Conservation (phyloP, 1,140 invertebrate species). For the Polypedilum vanderplanki region DNA sequence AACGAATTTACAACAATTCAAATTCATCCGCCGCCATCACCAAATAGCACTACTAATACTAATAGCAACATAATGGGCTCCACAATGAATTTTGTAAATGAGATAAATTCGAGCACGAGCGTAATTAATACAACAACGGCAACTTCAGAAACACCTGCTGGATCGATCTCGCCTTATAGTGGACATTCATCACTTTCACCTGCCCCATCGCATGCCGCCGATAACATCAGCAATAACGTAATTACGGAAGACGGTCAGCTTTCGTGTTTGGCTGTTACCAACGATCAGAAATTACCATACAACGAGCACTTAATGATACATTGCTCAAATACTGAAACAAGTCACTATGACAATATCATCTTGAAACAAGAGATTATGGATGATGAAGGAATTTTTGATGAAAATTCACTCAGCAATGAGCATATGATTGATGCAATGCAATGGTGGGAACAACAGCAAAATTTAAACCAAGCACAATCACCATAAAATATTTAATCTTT, state of each 20-base stretch:
- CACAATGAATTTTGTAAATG: neutral
- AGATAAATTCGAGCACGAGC: slow-evolving; percentile 33
- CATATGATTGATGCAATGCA: slow-evolving; percentile 46
- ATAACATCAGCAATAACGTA: slow-evolving; percentile 32
- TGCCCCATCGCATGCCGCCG: slow-evolving; percentile 26
- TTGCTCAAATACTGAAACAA: slow-evolving; percentile 31
- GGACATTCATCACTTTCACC: slow-evolving; percentile 37
- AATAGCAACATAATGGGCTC: slow-evolving; percentile 32
- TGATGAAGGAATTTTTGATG: slow-evolving; percentile 38
- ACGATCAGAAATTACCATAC: slow-evolving; percentile 36
- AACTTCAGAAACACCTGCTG: slow-evolving; percentile 35
- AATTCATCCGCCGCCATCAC: slow-evolving; percentile 16
- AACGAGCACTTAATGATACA: slow-evolving; percentile 33
- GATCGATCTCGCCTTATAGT: slow-evolving; percentile 41
- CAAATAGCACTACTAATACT: slow-evolving; percentile 29
- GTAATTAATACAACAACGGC: slow-evolving; percentile 34
- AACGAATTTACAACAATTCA: slow-evolving; percentile 34
- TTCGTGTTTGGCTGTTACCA: slow-evolving; percentile 32
- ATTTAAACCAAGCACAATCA: neutral
- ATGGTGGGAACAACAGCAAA: slow-evolving; percentile 46
- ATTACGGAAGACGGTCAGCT: slow-evolving; percentile 6
- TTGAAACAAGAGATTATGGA: slow-evolving; percentile 36
- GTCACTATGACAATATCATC: slow-evolving; percentile 32
- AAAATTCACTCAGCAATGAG: slow-evolving; percentile 41
- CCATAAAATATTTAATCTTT: neutral